A percentile compares a stretch with the other conserved stretches of the same genome.
Evolutionary conservation across 1,140 invertebrate species (phyloP).

Genomic region (Frieseomelitta varia): DNA sequence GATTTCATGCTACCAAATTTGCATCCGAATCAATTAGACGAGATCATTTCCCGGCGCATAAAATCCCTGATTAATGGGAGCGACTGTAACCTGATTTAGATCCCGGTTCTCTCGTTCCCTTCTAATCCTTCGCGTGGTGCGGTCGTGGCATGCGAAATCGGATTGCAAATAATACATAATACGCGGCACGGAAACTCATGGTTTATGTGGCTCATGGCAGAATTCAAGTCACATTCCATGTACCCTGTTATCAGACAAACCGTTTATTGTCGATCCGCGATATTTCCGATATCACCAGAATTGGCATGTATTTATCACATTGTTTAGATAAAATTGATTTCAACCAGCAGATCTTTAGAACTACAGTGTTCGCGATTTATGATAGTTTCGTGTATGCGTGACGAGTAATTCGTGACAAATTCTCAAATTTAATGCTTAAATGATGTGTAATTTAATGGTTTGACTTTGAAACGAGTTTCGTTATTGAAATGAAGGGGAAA

Average conservation of each 20-base stretch:
- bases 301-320: background rate
- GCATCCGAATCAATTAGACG: background rate
- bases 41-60: background rate
- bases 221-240: background rate
- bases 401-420: background rate
- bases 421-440: background rate
- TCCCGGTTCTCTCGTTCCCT: background rate
- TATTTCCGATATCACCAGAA: background rate
- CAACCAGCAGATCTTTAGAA: background rate
- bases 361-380: background rate
- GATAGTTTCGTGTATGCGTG: background rate
- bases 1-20: background rate
- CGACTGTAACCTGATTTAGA: background rate
- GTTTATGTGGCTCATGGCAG: background rate
- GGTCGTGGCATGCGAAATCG: background rate
- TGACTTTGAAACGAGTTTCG: background rate
- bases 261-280: background rate
- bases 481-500: background rate
- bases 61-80: background rate
- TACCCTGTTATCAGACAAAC: background rate
- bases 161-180: constrained; percentile 13
- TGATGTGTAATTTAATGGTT: background rate
- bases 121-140: background rate
- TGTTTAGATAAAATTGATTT: background rate
- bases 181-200: background rate